Conservation (phyloP, 2,888 invertebrate genomes). For the Lepeophtheirus nordmannii region DNA sequence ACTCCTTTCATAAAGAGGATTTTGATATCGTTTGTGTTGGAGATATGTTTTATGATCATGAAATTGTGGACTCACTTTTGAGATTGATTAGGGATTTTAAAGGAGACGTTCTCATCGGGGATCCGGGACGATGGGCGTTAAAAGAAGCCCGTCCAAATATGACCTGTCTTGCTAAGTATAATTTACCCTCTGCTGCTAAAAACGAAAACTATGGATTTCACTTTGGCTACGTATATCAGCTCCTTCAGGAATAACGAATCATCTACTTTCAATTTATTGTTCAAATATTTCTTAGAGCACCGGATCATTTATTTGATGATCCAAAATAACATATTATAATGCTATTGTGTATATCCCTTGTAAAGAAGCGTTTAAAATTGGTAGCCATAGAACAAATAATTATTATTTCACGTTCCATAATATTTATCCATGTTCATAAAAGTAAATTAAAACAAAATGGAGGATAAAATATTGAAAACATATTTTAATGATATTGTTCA, state of each 20-base stretch:
- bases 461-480: no score
- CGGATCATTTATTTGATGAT: no score
- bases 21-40: conserved; percentile 13
- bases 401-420: no score
- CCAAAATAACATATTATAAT: no score
- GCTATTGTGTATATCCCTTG: no score
- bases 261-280: neutral
- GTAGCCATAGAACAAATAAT: no score
- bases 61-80: neutral
- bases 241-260: neutral
- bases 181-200: neutral
- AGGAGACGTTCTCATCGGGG: conserved; percentile 5
- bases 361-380: no score
- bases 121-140: conserved; percentile 15
- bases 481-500: no score
- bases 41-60: conserved; percentile 21
- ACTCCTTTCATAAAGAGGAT: neutral
- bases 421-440: no score
- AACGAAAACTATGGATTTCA: conserved; percentile 10
- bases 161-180: neutral
- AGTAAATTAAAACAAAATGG: no score
- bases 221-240: conserved; percentile 16
- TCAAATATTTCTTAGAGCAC: no score
- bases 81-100: neutral
- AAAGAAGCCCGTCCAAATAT: neutral